A percentile compares a stretch with the other conserved stretches of the same genome.
phyloP scores from a whole-genome alignment of 2,888 invertebrate species.

The Tiliacea aurago region DNA sequence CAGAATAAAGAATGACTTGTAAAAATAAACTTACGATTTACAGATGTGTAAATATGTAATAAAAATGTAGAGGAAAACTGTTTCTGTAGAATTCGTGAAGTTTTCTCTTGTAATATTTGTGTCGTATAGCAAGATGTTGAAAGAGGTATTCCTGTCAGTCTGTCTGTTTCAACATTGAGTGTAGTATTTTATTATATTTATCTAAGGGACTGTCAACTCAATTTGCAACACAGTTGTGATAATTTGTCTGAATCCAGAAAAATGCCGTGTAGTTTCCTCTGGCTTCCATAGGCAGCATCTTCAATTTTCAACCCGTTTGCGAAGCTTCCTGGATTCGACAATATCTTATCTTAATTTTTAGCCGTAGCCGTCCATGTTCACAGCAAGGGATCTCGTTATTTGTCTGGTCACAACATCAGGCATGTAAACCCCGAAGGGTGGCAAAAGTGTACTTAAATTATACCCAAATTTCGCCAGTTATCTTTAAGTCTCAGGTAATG shows the following conservation, averaged over 20 bases:
- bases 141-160: slow-evolving; percentile 38
- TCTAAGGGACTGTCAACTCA: slow-evolving; percentile 2
- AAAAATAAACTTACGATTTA: slow-evolving; percentile 47
- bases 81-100: slow-evolving; percentile 25
- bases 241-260: background rate
- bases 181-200: slow-evolving; percentile 22
- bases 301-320: background rate
- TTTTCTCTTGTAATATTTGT: slow-evolving; percentile 30
- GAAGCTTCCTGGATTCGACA: background rate
- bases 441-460: too few species aligned
- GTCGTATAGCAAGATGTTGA: slow-evolving; percentile 35
- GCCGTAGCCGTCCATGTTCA: background rate
- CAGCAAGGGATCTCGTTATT: background rate
- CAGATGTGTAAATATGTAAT: slow-evolving; percentile 43
- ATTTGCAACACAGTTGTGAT: background rate
- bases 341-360: background rate
- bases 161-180: slow-evolving; percentile 23
- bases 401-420: background rate
- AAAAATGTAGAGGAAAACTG: slow-evolving; percentile 19
- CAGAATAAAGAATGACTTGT: slow-evolving; percentile 41
- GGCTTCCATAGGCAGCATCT: background rate
- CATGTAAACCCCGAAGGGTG: background rate
- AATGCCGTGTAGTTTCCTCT: background rate
- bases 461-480: background rate
- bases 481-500: background rate